phyloP scores from a whole-genome alignment of 1,140 invertebrate genomes.

The Halesus radiatus region DNA sequence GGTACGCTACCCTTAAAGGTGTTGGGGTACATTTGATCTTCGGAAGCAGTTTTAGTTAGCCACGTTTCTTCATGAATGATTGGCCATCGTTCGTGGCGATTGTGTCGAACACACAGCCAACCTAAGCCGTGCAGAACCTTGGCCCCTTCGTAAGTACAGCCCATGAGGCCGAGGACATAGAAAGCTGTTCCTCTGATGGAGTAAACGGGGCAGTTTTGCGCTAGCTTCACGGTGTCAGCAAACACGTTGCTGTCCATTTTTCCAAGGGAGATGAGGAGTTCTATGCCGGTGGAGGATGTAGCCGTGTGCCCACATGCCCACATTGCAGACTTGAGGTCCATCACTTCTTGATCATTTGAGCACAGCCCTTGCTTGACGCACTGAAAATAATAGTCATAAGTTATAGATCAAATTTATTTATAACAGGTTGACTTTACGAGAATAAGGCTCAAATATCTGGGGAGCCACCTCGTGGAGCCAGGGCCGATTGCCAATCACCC shows the following conservation, averaged over 20 bases:
- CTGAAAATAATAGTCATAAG: constrained; percentile 53
- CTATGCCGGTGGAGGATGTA: constrained; percentile 80
- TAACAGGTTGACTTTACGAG: not conserved
- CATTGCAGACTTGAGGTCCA: constrained; percentile 88
- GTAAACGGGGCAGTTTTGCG: constrained; percentile 84
- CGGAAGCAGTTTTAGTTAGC: constrained; percentile 60
- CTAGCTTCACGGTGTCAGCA: constrained; percentile 81
- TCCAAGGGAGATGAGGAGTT: constrained; percentile 81
- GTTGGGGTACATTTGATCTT: constrained; percentile 57
- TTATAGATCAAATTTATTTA: too few relatives aligned
- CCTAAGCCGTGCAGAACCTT: constrained; percentile 73
- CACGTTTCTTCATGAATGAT: constrained; percentile 80
- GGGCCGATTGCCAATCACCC: too few relatives aligned
- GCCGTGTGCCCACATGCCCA: constrained; percentile 92
- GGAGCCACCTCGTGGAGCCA: too few relatives aligned
- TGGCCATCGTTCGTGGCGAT: constrained; percentile 87
- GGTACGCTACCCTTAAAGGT: constrained; percentile 60
- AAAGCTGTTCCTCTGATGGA: constrained; percentile 91
- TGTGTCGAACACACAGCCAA: constrained; percentile 88
- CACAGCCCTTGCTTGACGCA: constrained; percentile 70
- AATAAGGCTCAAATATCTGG: too few relatives aligned
- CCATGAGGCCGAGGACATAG: constrained; percentile 87
- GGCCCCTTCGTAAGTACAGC: constrained; percentile 85
- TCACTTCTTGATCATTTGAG: constrained; percentile 75
- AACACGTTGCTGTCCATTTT: constrained; percentile 83